Conservation (phyloP, 2,888 invertebrate genomes). For the Caenorhabditis imperialis region DNA sequence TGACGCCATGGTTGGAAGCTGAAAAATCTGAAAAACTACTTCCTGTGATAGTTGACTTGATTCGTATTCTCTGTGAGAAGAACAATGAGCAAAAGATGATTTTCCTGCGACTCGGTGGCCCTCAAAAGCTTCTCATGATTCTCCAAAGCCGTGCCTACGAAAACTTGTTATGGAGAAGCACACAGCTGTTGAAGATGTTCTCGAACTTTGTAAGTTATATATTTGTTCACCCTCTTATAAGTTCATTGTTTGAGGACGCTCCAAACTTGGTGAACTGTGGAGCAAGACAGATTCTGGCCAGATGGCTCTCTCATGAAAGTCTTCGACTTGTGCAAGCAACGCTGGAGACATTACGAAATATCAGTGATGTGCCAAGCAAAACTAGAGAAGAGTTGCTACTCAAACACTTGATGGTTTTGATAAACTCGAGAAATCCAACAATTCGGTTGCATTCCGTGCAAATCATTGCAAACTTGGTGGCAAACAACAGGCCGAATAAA, state of each 20-base stretch:
- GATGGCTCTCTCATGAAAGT: constrained; percentile 58
- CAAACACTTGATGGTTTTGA: constrained; percentile 47
- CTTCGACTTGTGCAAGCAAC: constrained; percentile 62
- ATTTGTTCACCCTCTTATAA: neutral
- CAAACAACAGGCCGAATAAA: constrained; percentile 70
- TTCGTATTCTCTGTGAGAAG: constrained; percentile 67
- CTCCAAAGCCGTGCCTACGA: constrained; percentile 64
- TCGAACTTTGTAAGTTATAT: constrained; percentile 65
- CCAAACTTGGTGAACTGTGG: constrained; percentile 47
- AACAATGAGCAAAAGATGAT: constrained; percentile 66
- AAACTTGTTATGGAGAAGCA: constrained; percentile 66
- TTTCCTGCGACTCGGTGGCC: constrained; percentile 56
- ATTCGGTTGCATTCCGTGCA: constrained; percentile 62
- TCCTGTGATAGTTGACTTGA: constrained; percentile 72
- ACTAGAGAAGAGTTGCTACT: constrained; percentile 50
- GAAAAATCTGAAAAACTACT: constrained; percentile 74
- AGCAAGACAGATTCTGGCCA: constrained; percentile 50
- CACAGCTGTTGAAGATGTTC: constrained; percentile 64
- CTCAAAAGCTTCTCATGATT: constrained; percentile 58
- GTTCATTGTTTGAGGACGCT: constrained; percentile 47
- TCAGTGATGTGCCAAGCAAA: constrained; percentile 60
- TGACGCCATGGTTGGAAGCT: constrained; percentile 61
- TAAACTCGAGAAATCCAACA: constrained; percentile 52
- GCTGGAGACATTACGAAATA: constrained; percentile 65
- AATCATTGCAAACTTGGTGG: constrained; percentile 70